A percentile compares a stretch with the other conserved stretches of the same genome.
phyloP scores from a whole-genome alignment of 2,797 vertebrate species.

The Coregonus ussuriensis region DNA sequence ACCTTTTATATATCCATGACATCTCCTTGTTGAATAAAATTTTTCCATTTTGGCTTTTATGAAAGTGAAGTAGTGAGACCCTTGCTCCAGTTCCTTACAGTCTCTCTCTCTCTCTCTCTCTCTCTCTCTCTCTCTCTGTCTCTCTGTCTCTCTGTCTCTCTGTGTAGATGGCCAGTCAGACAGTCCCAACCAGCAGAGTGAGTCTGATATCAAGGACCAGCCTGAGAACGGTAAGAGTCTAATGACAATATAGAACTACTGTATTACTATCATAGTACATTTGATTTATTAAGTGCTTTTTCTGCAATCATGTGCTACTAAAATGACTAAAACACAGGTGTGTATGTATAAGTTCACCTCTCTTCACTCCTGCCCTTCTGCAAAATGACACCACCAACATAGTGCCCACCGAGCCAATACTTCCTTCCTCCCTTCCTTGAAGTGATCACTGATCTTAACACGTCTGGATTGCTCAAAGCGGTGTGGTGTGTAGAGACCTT shows the following conservation, averaged over 20 bases:
- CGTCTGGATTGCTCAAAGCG: neutral
- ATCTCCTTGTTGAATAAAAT: neutral
- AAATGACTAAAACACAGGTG: neutral
- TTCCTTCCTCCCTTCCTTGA: neutral
- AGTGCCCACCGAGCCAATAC: neutral
- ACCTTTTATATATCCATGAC: neutral
- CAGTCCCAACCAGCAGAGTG: conserved; percentile 95
- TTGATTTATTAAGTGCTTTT: too few relatives aligned
- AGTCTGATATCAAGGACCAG: conserved; percentile 97
- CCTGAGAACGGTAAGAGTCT: conserved; percentile 90
- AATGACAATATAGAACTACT: neutral
- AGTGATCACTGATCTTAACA: neutral
- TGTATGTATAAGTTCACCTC: neutral
- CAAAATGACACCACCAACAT: neutral
- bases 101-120: neutral
- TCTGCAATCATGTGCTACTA: neutral
- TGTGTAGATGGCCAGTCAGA: conserved; percentile 93
- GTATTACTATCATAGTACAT: neutral
- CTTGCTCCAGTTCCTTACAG: neutral
- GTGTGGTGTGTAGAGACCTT: neutral
- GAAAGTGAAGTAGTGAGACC: neutral
- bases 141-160: conserved; percentile 28
- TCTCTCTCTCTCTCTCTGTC: neutral
- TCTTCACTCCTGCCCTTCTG: neutral
- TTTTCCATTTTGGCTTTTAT: neutral